Conservation (phyloP, 64 coral and sea anemone species). For the Actinia tenebrosa region DNA sequence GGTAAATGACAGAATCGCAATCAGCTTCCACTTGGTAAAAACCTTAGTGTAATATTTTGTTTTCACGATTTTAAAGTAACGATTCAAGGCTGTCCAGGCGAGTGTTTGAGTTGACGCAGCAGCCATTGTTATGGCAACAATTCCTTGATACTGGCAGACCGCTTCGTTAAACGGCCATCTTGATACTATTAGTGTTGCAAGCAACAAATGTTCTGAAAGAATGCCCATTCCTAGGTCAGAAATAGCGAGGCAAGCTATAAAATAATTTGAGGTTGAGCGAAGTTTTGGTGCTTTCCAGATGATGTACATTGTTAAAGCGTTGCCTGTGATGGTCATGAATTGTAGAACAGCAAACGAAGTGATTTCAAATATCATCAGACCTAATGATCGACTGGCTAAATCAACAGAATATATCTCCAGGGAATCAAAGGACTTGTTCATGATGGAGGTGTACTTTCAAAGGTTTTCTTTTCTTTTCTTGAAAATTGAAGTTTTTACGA, state of each 20-base stretch:
- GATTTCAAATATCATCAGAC: neutral
- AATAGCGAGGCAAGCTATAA: constrained; percentile 51
- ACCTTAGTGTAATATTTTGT: constrained; percentile 19
- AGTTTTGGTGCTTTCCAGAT: neutral
- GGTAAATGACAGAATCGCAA: constrained; percentile 10
- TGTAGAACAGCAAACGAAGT: neutral
- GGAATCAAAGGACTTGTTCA: neutral
- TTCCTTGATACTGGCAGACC: constrained; percentile 60
- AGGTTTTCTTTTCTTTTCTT: neutral
- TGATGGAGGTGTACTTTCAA: neutral
- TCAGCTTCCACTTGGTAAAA: constrained; percentile 32
- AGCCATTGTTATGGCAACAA: constrained; percentile 29
- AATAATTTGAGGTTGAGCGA: constrained; percentile 32
- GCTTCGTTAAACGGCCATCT: constrained; percentile 52
- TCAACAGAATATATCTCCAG: neutral
- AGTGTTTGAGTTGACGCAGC: constrained; percentile 61
- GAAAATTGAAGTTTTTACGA: too few species aligned
- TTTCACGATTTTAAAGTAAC: constrained; percentile 57
- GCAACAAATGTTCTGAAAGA: constrained; percentile 18
- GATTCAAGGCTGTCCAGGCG: constrained; percentile 43
- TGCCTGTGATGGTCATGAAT: neutral
- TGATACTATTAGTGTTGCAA: constrained; percentile 24
- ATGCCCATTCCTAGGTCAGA: constrained; percentile 50
- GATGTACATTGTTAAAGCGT: neutral
- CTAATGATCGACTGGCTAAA: neutral